These are phyloP conservation scores for Nephrotoma guestfalica DNA, from an alignment of 2,888 invertebrate genomes.

Conservation along the genomic window DNA sequence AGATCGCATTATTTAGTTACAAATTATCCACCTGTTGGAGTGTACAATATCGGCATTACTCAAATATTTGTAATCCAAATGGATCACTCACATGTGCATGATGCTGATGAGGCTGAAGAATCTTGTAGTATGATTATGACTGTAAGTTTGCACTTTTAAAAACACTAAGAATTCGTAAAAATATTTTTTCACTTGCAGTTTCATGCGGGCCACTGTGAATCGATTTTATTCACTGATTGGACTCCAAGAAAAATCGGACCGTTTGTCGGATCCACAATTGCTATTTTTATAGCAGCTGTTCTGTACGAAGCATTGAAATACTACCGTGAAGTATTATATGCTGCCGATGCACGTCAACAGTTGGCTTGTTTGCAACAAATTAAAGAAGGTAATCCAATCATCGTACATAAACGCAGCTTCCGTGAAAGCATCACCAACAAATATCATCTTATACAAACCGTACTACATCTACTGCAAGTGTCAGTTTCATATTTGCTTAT, in stretches of 20 bases:
- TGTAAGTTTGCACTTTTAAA: neutral
- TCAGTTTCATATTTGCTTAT: conserved; percentile 84
- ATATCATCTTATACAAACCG: conserved; percentile 67
- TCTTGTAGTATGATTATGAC: neutral
- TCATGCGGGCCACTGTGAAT: conserved; percentile 61
- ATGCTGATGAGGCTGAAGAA: neutral
- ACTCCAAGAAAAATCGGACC: conserved; percentile 56
- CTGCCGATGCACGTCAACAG: neutral
- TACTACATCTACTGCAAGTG: conserved; percentile 79
- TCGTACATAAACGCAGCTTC: conserved; percentile 12
- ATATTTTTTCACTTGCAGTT: conserved; percentile 43
- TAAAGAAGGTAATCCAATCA: neutral
- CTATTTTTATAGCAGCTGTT: conserved; percentile 81
- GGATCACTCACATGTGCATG: neutral
- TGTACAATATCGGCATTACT: neutral
- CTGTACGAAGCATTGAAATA: conserved; percentile 79
- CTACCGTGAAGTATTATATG: conserved; percentile 52
- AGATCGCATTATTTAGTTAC: neutral
- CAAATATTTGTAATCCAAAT: neutral
- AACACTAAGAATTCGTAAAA: neutral
- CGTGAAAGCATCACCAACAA: conserved; percentile 16
- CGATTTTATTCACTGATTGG: conserved; percentile 74
- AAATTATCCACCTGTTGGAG: neutral
- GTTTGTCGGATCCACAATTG: conserved; percentile 78
- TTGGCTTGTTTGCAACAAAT: neutral